Conservation (phyloP, 2,888 invertebrate species). For the Acanthosepion pharaonis region DNA sequence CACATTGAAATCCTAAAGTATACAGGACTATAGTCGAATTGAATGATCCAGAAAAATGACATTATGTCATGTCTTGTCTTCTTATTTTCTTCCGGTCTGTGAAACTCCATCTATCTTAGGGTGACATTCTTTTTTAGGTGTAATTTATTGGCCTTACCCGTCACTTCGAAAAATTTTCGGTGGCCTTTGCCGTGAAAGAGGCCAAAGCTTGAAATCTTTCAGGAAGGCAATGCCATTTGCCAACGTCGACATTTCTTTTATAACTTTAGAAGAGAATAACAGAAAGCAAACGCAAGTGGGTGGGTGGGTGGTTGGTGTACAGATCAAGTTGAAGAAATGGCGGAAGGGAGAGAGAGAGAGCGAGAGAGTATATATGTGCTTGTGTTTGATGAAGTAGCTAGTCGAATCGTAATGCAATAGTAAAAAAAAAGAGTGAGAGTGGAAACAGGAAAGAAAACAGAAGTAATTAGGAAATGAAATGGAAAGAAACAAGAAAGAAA, state of each 20-base stretch:
- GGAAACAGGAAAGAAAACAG: background rate
- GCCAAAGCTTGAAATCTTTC: background rate
- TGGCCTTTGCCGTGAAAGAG: background rate
- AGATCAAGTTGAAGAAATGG: background rate
- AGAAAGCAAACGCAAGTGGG: background rate
- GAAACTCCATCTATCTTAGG: background rate
- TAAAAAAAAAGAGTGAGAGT: background rate
- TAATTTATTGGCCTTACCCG: background rate
- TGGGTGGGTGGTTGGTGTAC: background rate
- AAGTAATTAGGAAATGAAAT: background rate
- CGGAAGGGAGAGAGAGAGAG: background rate
- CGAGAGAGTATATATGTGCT: background rate
- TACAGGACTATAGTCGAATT: background rate
- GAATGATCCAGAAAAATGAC: constrained; percentile 21
- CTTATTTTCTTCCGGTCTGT: constrained; percentile 20
- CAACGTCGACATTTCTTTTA: background rate
- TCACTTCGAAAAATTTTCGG: background rate
- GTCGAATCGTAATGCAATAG: background rate
- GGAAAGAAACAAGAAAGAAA: background rate
- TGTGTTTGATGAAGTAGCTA: too few relatives aligned
- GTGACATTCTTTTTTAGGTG: background rate
- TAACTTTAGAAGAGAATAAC: background rate
- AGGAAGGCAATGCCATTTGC: background rate
- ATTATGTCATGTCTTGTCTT: constrained; percentile 14
- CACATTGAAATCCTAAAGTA: background rate